Evolutionary conservation across 2,888 invertebrate species (phyloP), one percentile per base, ranked within the genome.

Genomic region (Acutogordius australiensis): DNA sequence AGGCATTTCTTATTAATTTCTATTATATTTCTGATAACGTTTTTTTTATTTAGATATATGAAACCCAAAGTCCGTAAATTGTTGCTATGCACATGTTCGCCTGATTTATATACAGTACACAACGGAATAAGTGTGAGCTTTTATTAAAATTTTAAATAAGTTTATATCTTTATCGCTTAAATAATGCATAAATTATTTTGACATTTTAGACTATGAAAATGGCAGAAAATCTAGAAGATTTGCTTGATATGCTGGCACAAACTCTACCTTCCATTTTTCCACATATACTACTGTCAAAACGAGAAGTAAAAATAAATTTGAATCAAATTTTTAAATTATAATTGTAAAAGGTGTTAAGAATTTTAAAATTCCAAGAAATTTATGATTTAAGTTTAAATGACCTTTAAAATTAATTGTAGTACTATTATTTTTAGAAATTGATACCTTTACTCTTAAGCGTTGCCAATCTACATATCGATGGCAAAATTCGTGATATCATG

Each of bases 401-500:
- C 57, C 44, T 59, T 26, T 45, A 4, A n/a, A 37, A 4, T 8
- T 27, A 51, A 8, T 2, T 61, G 59, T 61, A 18, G 30, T 18
- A 2, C 2, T 61, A 1, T 28, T 59, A 18, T 29, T 61, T 61
- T 2, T 64, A 51, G 51, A 23, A 23, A 4, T 51, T 51, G 51
- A 51, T 51, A 8, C 51, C 51, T 26, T 51, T 51, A 51, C 51
- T 51, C 13, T 23, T 51, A 23, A 51, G 51, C 26, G 23, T 26
- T 13, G 51, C 51, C 23, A 8, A 51, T 26, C 51, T 51, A 26
- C 78, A 80, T 66, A 70, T 76, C 1, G 76, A 76, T 64, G 67
- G 74, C 4, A 69, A 70, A 8, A 76, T 78, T 64, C 71, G 80
- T 60, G 80, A 81, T 66, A 75, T 75, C 63, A 70, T 81, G 30